A percentile compares a stretch with the other conserved stretches of the same genome.
These are phyloP conservation scores for rabbit (Oryctolagus cuniculus) DNA, from an alignment of 2,113 vertebrate species.

Conservation along the genomic window DNA sequence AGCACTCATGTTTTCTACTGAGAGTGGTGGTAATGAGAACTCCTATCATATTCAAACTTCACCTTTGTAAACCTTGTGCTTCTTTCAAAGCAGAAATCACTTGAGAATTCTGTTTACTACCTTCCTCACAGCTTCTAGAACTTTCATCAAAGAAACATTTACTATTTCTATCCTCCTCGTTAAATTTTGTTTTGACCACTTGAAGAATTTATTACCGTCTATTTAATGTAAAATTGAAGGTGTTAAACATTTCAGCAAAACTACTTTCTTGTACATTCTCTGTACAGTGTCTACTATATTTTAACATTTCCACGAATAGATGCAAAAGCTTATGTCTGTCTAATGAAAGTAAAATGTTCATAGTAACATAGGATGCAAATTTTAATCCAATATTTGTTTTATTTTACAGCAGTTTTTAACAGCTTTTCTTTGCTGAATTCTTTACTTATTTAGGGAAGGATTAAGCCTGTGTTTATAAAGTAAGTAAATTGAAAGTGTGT, in stretches of 20 bases:
- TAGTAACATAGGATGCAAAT: not conserved
- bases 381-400: slow-evolving; percentile 23
- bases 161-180: not conserved
- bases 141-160: not conserved
- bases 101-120: not conserved
- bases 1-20: not conserved
- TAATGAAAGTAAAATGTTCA: not conserved
- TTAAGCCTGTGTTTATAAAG: no score
- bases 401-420: not conserved
- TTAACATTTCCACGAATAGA: not conserved
- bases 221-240: not conserved
- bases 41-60: not conserved
- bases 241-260: slow-evolving; percentile 4
- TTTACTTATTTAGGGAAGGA: no score
- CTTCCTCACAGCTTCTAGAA: not conserved
- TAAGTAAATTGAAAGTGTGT: no score
- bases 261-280: slow-evolving; percentile 7
- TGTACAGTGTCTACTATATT: not conserved
- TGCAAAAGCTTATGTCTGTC: not conserved
- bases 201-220: not conserved
- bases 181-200: slow-evolving; percentile 3
- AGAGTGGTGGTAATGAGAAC: not conserved
- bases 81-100: slow-evolving; percentile 17
- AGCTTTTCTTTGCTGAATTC: not conserved
- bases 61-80: not conserved